Base-by-base conservation (phyloP, 1,140 invertebrate genomes). In the Euborellia annulipes region DNA sequence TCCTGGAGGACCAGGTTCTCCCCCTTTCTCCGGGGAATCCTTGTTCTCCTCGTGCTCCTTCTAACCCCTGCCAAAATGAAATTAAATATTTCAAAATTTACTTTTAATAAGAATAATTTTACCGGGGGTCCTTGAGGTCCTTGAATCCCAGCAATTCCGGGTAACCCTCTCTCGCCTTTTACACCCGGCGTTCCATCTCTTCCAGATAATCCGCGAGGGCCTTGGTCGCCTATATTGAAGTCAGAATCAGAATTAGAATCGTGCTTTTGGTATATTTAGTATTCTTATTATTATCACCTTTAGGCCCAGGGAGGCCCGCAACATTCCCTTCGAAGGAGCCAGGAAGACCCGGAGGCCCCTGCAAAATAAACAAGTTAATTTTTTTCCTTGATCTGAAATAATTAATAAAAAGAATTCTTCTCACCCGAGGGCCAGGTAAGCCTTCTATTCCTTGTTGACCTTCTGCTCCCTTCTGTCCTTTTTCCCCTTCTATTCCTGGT, bases 381-480 rank as follows among this genome's bases (percentile, higher is more conserved):
- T n/a, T n/a, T n/a, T n/a, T n/a, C n/a, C n/a, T n/a, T n/a, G n/a
- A n/a, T n/a, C n/a, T n/a, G n/a, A n/a, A n/a, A n/a, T n/a, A n/a
- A n/a, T n/a, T n/a, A n/a, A n/a, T n/a, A n/a, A n/a, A n/a, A n/a
- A n/a, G n/a, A n/a, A n/a, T n/a, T n/a, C n/a, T n/a, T n/a, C n/a
- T n/a, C n/a, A 71, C 72, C 17, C 67, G 62, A 3, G 58, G 53
- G 14, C 68, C 70, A 3, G 54, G 48, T 20, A 58, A n/a, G n/a
- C n/a, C n/a, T n/a, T n/a, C n/a, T n/a, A n/a, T n/a, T n/a, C n/a
- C n/a, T n/a, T n/a, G n/a, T n/a, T n/a, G 49, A 54, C 71, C 66
- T 19, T 55, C 62, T 36, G 62, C 41, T 53, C 71, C 61, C 18
- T 60, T 40, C 56, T 54, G 41, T 50, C 63, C 46, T 50, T 57